Conservation (phyloP, 2,888 invertebrate species). For the Rutpela maculata region DNA sequence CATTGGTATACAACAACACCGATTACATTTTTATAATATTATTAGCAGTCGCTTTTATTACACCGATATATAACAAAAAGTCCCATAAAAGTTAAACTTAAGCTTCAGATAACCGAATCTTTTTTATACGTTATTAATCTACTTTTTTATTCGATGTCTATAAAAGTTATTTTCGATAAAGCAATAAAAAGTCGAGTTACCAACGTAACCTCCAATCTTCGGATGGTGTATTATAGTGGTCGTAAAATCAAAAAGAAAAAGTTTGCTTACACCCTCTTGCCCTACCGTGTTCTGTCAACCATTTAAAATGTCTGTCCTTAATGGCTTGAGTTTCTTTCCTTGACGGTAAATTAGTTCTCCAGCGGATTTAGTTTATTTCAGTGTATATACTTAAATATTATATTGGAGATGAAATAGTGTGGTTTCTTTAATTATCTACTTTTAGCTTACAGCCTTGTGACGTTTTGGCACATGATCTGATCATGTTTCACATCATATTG, state of each 20-base stretch:
- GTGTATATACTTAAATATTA: no score
- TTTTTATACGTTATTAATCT: constrained; percentile 38
- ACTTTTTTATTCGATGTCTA: constrained; percentile 32
- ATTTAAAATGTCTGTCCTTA: constrained; percentile 10
- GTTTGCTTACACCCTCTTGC: constrained; percentile 12
- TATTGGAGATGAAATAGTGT: no score
- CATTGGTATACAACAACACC: neutral
- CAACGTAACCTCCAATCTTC: constrained; percentile 33
- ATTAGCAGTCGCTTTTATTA: constrained; percentile 12
- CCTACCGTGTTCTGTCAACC: constrained; percentile 24
- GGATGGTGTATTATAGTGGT: constrained; percentile 7
- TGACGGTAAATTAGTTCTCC: neutral
- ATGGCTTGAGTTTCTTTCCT: neutral
- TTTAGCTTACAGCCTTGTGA: no score
- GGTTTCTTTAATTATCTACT: no score
- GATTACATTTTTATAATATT: constrained; percentile 5
- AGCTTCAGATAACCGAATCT: constrained; percentile 13
- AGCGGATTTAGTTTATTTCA: neutral
- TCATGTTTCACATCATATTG: no score
- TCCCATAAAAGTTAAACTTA: constrained; percentile 31
- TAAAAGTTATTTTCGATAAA: constrained; percentile 37
- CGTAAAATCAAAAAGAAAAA: constrained; percentile 31
- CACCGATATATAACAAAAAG: constrained; percentile 23
- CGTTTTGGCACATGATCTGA: no score
- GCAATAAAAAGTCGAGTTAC: constrained; percentile 35